Conservation (phyloP, 2,797 vertebrate genomes). For the Pseudomugil tenellus region DNA sequence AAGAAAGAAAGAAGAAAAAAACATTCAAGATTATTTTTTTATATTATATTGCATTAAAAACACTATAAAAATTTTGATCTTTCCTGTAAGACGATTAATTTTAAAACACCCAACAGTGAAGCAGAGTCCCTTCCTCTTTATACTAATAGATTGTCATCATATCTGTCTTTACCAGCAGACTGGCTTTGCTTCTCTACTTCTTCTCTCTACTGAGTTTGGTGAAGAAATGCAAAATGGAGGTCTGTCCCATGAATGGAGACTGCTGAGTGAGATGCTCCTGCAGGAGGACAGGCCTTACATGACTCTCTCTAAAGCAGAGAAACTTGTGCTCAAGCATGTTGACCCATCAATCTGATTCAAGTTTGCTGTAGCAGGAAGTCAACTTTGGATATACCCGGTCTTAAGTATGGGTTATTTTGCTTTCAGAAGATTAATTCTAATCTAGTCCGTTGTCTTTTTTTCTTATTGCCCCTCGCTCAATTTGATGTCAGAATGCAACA, state of each 20-base stretch:
- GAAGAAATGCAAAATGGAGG: not conserved
- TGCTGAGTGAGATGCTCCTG: not conserved
- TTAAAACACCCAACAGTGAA: not conserved
- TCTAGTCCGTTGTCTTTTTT: not conserved
- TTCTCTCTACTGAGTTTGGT: not conserved
- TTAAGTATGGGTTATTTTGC: not conserved
- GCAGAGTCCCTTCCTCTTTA: not conserved
- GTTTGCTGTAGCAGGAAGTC: not conserved
- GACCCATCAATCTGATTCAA: not conserved
- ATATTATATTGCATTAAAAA: not conserved
- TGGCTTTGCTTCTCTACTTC: not conserved
- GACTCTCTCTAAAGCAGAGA: no score
- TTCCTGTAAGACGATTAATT: not conserved
- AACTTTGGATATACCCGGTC: not conserved
- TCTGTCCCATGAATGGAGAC: not conserved
- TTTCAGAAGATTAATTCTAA: not conserved
- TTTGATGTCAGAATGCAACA: not conserved
- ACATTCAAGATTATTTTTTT: not conserved
- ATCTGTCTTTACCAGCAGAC: not conserved
- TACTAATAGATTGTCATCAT: not conserved
- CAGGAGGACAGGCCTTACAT: no score
- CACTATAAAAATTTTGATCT: not conserved
- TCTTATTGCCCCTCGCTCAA: not conserved
- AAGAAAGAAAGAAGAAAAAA: not conserved
- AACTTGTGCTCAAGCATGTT: not conserved